Conservation (phyloP, 2,888 invertebrate genomes). For the Tetanocera ferruginea region DNA sequence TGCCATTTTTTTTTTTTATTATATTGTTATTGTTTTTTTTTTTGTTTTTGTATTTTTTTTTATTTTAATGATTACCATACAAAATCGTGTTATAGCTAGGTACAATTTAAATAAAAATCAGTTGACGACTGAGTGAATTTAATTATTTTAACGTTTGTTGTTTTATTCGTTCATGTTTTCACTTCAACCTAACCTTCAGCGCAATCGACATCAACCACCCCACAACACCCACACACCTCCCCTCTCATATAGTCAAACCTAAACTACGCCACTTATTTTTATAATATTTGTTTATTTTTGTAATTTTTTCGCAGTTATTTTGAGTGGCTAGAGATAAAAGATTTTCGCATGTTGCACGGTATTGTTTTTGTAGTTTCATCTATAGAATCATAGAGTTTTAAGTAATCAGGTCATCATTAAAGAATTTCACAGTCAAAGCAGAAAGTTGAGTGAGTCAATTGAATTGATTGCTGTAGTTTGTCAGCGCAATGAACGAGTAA, state of each 20-base stretch:
- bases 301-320: conserved; percentile 8
- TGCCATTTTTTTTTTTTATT: not conserved
- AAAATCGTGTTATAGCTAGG: not conserved
- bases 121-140: conserved; percentile 33
- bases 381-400: not conserved
- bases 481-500: too few relatives aligned
- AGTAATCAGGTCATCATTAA: conserved; percentile 2
- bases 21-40: not conserved
- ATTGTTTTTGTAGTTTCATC: not conserved
- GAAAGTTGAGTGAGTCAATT: too few relatives aligned
- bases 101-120: conserved; percentile 25
- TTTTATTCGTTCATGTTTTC: not conserved
- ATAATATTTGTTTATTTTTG: conserved; percentile 14
- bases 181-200: not conserved
- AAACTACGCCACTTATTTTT: not conserved
- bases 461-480: too few relatives aligned
- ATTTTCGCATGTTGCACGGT: conserved; percentile 1
- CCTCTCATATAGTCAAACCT: too few relatives aligned
- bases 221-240: not conserved
- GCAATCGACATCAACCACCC: not conserved
- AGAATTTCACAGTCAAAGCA: not conserved
- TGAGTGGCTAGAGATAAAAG: conserved; percentile 14
- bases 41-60: not conserved
- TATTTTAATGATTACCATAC: conserved; percentile 25
- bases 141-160: conserved; percentile 18